phyloP scores from a whole-genome alignment of 2,888 invertebrate species.

The Dryocosmus kuriphilus region DNA sequence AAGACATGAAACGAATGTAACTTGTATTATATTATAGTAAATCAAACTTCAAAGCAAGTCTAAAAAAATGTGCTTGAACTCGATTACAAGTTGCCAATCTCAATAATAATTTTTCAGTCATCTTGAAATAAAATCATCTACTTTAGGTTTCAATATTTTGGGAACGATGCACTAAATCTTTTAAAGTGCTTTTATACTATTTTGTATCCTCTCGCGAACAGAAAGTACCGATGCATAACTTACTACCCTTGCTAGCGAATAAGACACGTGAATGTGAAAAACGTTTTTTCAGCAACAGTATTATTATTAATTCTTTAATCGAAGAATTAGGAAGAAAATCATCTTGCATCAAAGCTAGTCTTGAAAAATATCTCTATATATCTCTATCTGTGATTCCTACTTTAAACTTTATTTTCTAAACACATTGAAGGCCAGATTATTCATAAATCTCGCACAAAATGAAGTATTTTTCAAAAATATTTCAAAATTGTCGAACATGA shows the following conservation, averaged over 20 bases:
- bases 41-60: neutral
- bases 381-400: neutral
- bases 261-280: neutral
- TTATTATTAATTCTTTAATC: neutral
- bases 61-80: too few relatives aligned
- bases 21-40: neutral
- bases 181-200: neutral
- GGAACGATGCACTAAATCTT: neutral
- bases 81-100: too few relatives aligned
- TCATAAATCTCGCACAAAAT: neutral
- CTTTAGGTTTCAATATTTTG: neutral
- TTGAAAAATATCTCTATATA: constrained; percentile 17
- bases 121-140: neutral
- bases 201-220: neutral
- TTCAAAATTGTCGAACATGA: neutral
- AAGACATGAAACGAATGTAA: neutral
- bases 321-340: neutral
- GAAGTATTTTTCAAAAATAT: constrained; percentile 1
- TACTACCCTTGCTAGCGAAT: neutral
- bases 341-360: neutral
- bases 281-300: neutral
- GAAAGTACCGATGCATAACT: neutral
- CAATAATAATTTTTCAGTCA: neutral
- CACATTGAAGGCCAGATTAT: neutral
- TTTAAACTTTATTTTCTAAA: neutral